A percentile compares a stretch with the other conserved stretches of the same genome.
Conservation (phyloP, 1,140 invertebrate genomes). For the Uloborus diversus region DNA sequence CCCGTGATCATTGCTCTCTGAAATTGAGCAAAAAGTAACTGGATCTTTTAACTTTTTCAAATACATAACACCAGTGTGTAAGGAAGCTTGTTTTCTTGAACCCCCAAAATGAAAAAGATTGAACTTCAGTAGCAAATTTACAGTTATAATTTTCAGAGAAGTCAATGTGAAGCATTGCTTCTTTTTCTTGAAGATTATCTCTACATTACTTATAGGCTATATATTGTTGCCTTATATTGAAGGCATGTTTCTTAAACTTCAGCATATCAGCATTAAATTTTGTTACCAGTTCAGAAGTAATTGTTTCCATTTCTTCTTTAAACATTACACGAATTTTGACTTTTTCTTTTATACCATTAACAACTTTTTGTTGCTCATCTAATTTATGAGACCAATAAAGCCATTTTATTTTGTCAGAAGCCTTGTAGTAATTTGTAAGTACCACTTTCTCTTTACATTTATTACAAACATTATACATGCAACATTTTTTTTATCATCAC, state of each 20-base stretch:
- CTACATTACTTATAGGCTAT: not conserved
- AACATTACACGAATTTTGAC: not conserved
- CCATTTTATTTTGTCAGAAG: not conserved
- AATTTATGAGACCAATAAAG: not conserved
- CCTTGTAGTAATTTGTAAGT: not conserved
- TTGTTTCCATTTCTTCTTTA: not conserved
- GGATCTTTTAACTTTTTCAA: not conserved
- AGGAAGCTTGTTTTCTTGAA: not conserved
- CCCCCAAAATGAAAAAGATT: not conserved
- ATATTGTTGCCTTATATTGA: not conserved
- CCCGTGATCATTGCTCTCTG: not conserved
- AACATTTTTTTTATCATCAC: not conserved
- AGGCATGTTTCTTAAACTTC: not conserved
- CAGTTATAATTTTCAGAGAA: not conserved
- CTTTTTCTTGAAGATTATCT: not conserved
- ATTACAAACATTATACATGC: not conserved
- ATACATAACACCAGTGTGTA: not conserved
- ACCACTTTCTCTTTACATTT: not conserved
- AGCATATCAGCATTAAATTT: not conserved
- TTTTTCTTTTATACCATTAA: not conserved
- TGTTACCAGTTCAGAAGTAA: not conserved
- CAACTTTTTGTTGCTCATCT: not conserved
- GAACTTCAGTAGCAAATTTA: not conserved
- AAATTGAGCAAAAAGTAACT: not conserved
- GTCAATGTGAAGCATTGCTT: not conserved